A percentile compares a stretch with the other conserved stretches of the same genome.
Conservation (phyloP, 1,140 invertebrate genomes). For the Chelonus insularis region DNA sequence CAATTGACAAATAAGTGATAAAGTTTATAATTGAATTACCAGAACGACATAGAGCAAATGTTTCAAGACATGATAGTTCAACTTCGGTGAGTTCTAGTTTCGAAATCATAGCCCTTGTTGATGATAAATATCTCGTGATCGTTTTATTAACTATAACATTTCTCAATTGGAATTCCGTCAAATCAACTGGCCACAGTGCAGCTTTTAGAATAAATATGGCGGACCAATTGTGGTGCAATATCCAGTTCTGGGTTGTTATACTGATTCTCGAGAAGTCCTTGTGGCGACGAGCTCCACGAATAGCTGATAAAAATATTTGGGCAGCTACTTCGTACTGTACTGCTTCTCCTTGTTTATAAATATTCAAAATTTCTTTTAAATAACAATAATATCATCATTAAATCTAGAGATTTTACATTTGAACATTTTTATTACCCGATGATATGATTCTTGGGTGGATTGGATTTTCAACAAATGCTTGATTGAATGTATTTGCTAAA, state of each 20-base stretch:
- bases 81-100: slow-evolving; percentile 61
- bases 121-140: slow-evolving; percentile 35
- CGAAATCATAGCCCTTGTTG: slow-evolving; percentile 43
- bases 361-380: not conserved
- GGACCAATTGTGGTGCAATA: slow-evolving; percentile 64
- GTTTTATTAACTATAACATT: slow-evolving; percentile 14
- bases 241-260: slow-evolving; percentile 59
- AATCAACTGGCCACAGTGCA: slow-evolving; percentile 65
- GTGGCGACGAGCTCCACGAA: slow-evolving; percentile 62
- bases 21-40: slow-evolving; percentile 49
- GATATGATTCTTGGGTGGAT: too few species aligned
- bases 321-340: slow-evolving; percentile 59
- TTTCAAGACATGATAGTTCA: slow-evolving; percentile 68
- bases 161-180: slow-evolving; percentile 44
- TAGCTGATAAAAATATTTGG: slow-evolving; percentile 63
- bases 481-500: too few species aligned
- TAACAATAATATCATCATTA: too few species aligned
- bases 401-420: too few species aligned
- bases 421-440: too few species aligned
- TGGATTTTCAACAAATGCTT: too few species aligned
- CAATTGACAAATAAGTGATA: not conserved
- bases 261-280: slow-evolving; percentile 58
- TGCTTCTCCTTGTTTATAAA: slow-evolving; percentile 35
- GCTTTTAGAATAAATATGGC: slow-evolving; percentile 65
- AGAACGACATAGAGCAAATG: slow-evolving; percentile 65